phyloP scores from a whole-genome alignment of 2,888 invertebrate genomes.

The Rotaria sp. region DNA sequence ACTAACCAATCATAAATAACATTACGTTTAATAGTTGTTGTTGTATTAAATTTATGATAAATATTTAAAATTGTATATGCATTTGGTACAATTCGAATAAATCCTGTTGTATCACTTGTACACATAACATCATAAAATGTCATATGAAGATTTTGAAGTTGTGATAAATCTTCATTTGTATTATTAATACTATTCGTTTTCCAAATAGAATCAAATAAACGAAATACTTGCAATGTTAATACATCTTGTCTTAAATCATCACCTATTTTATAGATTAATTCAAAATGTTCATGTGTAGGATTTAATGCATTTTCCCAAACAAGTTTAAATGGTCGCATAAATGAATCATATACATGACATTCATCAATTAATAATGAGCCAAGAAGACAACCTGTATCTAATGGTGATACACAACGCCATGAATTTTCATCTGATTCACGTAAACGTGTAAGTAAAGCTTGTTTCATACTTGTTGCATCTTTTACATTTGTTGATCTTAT shows the following conservation, averaged over 20 bases:
- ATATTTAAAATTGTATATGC: conserved; percentile 29
- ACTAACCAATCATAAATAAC: conserved; percentile 20
- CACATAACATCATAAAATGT: conserved; percentile 29
- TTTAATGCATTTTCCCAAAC: conserved; percentile 67
- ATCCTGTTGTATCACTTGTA: not conserved
- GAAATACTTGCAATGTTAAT: conserved; percentile 87
- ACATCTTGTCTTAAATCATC: conserved; percentile 95
- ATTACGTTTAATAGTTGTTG: not conserved
- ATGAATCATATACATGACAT: conserved; percentile 60
- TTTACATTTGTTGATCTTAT: not conserved
- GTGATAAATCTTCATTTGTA: conserved; percentile 68
- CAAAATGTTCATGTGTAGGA: conserved; percentile 45
- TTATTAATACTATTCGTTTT: conserved; percentile 91
- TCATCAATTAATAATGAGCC: conserved; percentile 19
- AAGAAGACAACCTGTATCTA: not conserved
- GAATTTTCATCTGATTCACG: not conserved
- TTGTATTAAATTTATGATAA: conserved; percentile 24
- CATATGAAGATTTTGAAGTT: conserved; percentile 9
- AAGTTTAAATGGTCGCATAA: conserved; percentile 86
- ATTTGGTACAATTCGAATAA: conserved; percentile 11
- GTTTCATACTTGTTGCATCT: not conserved
- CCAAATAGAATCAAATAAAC: conserved; percentile 95
- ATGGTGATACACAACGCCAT: conserved; percentile 23
- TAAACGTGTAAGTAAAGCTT: not conserved
- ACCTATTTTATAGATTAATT: conserved; percentile 65